phyloP scores from a whole-genome alignment of 2,113 vertebrate genomes.

The Papio anubis region DNA sequence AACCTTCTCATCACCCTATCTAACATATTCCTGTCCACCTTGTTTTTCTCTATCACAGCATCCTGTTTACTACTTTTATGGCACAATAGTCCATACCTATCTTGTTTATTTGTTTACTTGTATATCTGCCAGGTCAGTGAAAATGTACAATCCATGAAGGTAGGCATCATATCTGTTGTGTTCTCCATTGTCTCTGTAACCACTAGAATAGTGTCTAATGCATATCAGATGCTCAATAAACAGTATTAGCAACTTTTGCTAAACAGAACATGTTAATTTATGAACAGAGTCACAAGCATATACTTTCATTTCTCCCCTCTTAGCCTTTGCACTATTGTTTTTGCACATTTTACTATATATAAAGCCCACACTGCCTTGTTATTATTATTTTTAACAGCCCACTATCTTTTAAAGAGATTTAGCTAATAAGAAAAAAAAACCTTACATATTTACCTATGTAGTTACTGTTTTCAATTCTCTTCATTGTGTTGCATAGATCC shows the following conservation, averaged over 20 bases:
- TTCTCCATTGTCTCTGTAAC: neutral
- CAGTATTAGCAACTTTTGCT: neutral
- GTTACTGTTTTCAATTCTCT: neutral
- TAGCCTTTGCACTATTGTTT: neutral
- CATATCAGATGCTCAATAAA: conserved; percentile 3
- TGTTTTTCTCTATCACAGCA: neutral
- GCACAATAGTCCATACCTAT: neutral
- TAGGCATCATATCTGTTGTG: neutral
- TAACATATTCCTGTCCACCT: neutral
- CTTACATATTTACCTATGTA: neutral
- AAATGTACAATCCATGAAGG: neutral
- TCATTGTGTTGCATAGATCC: neutral
- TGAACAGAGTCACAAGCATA: neutral
- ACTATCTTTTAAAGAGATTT: neutral
- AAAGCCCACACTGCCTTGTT: neutral
- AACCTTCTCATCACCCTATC: neutral
- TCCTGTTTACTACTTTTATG: neutral
- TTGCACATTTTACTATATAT: neutral
- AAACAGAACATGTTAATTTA: neutral
- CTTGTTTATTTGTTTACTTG: neutral
- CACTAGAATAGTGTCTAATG: neutral
- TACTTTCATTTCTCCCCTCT: neutral
- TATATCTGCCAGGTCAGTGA: neutral
- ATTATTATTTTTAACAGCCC: neutral
- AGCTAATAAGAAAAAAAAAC: neutral